Evolutionary conservation across 2,113 vertebrate genomes (phyloP), one percentile per base, ranked within the genome.

Genomic region (Anser cygnoides): DNA sequence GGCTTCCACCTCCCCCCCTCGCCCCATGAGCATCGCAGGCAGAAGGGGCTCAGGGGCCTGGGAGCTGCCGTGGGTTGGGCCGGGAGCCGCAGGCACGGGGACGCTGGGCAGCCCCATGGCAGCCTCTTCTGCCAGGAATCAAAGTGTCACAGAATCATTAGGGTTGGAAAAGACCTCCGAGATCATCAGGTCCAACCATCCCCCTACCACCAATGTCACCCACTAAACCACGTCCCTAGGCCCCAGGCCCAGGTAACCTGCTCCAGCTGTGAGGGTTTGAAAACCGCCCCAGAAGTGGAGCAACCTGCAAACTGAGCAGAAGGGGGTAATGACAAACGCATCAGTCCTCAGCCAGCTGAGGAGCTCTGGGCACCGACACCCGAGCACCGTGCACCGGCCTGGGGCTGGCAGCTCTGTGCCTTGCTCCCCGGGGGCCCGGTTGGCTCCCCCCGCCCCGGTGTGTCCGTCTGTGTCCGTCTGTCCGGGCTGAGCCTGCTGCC

Each of bases 41-140:
- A 25, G 37, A 28, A 39, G 37, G 25, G 37, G 61, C 37, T 63
- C 14, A 7, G 26, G 52, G 52, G 26, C 5, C 26, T 55, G 52
- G 25, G 52, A 55, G 52, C 50, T 13, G 50, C 13, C 23, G 3
- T 7, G 46, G 50, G 50, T 13, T 52, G 50, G 50, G 50, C 25
- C 11, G 22, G 52, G 46, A n/a, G 65, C 73, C 8, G 8, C 0
- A 7, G 50, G 28, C 61, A 43, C 0, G 2, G 39, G 28, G 2
- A 2, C 0, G 1, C 4, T 8, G 41, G 43, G 11, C 15, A 35
- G 21, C 19, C 61, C 21, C 35, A 26, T 6, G 46, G 21, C 33
- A 0, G 1, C 22, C 14, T 7, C 10, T 33, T 76, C 43, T 49
- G 31, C 37, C 35, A 50, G 31, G 43, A 46, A 11, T 49, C 46